Evolutionary conservation across 1,140 invertebrate genomes (phyloP).

Genomic region (Acyrthosiphon pisum): DNA sequence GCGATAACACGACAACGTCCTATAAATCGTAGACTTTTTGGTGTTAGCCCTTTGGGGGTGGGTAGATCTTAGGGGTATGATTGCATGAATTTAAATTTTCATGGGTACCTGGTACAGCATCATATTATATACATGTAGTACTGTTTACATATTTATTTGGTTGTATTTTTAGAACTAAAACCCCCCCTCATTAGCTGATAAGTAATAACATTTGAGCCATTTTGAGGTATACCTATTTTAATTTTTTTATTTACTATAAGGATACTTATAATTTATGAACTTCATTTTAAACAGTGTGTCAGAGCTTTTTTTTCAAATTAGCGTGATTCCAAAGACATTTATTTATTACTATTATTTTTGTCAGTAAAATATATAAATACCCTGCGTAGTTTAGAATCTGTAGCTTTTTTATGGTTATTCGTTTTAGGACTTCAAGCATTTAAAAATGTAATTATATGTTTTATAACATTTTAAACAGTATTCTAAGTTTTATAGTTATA

Average conservation of each 20-base stretch:
- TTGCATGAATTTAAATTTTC: background rate
- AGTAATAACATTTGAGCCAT: background rate
- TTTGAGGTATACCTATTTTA: background rate
- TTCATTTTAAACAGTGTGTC: background rate
- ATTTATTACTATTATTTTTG: too few relatives aligned
- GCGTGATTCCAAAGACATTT: too few relatives aligned
- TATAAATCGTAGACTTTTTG: background rate
- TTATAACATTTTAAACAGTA: background rate
- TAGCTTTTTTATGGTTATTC: background rate
- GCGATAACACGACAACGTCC: background rate
- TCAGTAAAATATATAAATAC: too few relatives aligned
- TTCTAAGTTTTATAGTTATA: background rate
- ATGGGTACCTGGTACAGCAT: background rate
- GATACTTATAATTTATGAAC: background rate
- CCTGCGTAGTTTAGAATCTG: background rate
- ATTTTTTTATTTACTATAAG: background rate
- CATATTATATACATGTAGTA: background rate
- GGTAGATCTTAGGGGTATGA: background rate
- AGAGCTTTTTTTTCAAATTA: background rate
- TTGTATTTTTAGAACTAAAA: background rate
- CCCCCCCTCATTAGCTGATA: background rate
- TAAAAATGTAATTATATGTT: background rate
- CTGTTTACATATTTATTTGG: too few relatives aligned
- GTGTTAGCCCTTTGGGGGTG: background rate
- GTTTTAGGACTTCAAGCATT: background rate